Base-by-base conservation (phyloP, 2,797 vertebrate species). In the Anolis apletophallus region DNA sequence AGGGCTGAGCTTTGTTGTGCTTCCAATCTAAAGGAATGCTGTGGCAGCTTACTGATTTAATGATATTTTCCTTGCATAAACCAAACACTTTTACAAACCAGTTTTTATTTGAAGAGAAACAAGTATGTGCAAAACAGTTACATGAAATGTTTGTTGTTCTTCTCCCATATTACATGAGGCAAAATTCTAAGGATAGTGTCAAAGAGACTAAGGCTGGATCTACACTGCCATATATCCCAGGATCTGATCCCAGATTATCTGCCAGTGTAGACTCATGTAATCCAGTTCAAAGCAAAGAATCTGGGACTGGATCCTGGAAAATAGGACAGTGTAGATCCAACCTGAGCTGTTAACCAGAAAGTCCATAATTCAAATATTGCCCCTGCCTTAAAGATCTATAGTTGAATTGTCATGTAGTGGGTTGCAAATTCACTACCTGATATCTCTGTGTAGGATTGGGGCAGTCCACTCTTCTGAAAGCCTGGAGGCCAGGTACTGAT, bases 1-100 rank as follows among this genome's bases (percentile, higher is more conserved):
- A 88, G 73, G 50, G 5, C 46, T 81, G 72, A 80, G 4, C 26
- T 8, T 75, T 0, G 0, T 71, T 52, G 85, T 69, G 29, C 14
- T 82, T 91, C 80, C 61, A 85, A 54, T 78, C 61, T 80, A 61
- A 86, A 32, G 34, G 32, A 79, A 1, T 21, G 52, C 6, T n/a
- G n/a, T 68, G 13, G 32, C 6, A 61, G 46, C 78, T 32, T 87
- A 34, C 54, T 71, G 57, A 23, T 6, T 87, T 78, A 91, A 80
- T 83, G 36, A 12, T n/a, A 88, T 19, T 68, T 46, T 5, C 34
- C 1, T 46, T 77, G 61, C 73, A 90, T 54, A 77, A 82, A 73
- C 59, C 19, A 26, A 26, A 59, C 57, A 59, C 19, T 0, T 17
- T 21, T 59, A 23, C 26, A 50, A 80, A 13, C 0, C 11, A 54